These are phyloP conservation scores for Contarinia nasturtii DNA, from an alignment of 1,140 invertebrate genomes.

Conservation along the genomic window DNA sequence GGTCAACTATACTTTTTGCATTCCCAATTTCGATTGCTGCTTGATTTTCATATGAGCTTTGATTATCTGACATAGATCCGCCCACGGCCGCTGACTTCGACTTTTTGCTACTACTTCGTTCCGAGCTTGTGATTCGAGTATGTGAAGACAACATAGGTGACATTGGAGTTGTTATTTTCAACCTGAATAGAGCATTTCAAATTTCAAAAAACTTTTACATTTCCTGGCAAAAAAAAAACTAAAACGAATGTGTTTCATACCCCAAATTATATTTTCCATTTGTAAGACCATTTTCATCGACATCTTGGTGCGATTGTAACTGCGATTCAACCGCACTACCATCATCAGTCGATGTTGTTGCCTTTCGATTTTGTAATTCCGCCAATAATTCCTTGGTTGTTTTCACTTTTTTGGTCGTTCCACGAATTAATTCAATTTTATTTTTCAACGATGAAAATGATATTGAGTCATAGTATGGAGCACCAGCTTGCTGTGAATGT, in stretches of 20 bases:
- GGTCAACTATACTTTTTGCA: not conserved
- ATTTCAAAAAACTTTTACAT: too few relatives aligned
- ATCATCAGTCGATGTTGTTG: constrained; percentile 8
- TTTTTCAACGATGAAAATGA: constrained; percentile 35
- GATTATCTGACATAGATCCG: not conserved
- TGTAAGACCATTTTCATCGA: too few relatives aligned
- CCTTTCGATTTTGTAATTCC: constrained; percentile 45
- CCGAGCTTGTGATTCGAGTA: too few relatives aligned
- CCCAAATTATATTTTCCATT: too few relatives aligned
- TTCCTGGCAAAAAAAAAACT: too few relatives aligned
- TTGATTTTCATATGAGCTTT: not conserved
- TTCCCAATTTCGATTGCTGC: too few relatives aligned
- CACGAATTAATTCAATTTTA: constrained; percentile 35
- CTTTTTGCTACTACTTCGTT: too few relatives aligned
- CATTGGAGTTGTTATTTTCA: too few relatives aligned
- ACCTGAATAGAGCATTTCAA: too few relatives aligned
- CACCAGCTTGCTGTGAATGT: constrained; percentile 18
- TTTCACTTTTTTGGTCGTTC: constrained; percentile 49
- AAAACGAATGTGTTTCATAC: too few relatives aligned
- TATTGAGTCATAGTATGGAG: constrained; percentile 17
- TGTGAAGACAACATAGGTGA: too few relatives aligned
- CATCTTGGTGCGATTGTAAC: too few relatives aligned
- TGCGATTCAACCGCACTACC: not conserved
- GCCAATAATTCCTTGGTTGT: constrained; percentile 68
- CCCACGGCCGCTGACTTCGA: not conserved